Evolutionary conservation across 2,113 vertebrate genomes (phyloP).

Genomic region (Nyctereutes procyonoides): DNA sequence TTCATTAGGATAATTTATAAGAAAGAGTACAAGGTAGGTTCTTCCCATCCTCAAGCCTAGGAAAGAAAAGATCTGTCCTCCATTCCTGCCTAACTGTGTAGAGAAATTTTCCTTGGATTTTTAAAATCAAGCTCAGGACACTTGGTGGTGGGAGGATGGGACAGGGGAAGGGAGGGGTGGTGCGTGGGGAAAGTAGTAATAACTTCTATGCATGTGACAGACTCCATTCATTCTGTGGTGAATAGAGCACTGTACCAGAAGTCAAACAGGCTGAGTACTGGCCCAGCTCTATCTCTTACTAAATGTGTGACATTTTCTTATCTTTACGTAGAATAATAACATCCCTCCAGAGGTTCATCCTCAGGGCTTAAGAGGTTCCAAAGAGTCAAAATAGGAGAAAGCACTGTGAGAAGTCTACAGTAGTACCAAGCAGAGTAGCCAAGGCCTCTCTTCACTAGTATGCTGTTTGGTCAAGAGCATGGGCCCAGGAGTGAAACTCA

Average conservation of each 20-base stretch:
- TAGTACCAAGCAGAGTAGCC: not conserved
- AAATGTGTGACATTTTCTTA: not conserved
- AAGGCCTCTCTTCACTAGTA: not conserved
- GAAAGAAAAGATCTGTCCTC: not conserved
- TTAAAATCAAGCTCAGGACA: not conserved
- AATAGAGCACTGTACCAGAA: not conserved
- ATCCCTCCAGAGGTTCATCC: not conserved
- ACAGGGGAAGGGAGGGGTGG: fast-evolving
- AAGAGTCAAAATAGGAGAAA: not conserved
- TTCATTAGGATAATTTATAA: not conserved
- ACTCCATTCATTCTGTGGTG: not conserved
- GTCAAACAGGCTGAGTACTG: not conserved
- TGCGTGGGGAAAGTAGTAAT: not conserved
- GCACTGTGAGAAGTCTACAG: not conserved
- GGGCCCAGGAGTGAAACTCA: not conserved
- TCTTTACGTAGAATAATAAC: not conserved
- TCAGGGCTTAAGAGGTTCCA: not conserved
- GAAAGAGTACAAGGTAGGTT: not conserved
- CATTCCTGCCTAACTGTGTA: not conserved
- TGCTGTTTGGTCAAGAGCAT: not conserved
- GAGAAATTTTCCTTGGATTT: not conserved
- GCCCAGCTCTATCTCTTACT: not conserved
- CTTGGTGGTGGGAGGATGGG: not conserved
- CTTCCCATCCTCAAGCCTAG: not conserved
- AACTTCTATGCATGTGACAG: not conserved